A percentile compares a stretch with the other conserved stretches of the same genome.
Evolutionary conservation across 1,140 invertebrate genomes (phyloP).

Genomic region (Bombus sylvicola): DNA sequence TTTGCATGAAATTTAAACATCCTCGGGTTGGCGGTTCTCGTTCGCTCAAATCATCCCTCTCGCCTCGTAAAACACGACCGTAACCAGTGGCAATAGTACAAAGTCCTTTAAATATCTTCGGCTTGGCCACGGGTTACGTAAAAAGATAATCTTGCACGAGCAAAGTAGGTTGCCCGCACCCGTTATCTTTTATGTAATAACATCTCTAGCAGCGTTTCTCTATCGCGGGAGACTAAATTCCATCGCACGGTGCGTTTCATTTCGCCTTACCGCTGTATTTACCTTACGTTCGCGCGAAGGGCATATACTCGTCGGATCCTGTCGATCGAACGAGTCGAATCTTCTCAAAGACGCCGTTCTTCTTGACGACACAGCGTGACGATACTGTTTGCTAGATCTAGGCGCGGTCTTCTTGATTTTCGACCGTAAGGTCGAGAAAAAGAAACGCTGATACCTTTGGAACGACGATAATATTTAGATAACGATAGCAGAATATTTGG

Average conservation of each 20-base stretch:
- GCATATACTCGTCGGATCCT: background rate
- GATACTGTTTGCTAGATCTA: background rate
- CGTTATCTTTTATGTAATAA: conserved; percentile 61
- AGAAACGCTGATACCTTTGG: background rate
- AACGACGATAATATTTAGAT: background rate
- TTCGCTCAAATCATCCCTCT: background rate
- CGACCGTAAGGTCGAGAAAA: background rate
- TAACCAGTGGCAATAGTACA: conserved; percentile 45
- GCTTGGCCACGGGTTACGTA: conserved; percentile 49
- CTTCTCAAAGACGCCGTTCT: background rate
- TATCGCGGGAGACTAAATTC: conserved; percentile 18
- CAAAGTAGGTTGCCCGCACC: conserved; percentile 33
- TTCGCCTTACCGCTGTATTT: conserved; percentile 1
- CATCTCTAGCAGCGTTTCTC: conserved; percentile 14
- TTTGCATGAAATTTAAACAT: background rate
- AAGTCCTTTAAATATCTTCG: conserved; percentile 52
- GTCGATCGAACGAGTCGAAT: background rate
- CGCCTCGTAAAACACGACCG: background rate
- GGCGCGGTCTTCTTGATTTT: background rate
- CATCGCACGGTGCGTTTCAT: background rate
- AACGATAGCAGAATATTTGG: background rate
- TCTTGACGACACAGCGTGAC: background rate
- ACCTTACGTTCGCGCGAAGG: background rate
- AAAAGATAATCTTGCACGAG: conserved; percentile 53
- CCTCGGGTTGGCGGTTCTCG: too few relatives aligned